Evolutionary conservation across 2,888 invertebrate species (phyloP).

Genomic region (Liposcelis brunnea): DNA sequence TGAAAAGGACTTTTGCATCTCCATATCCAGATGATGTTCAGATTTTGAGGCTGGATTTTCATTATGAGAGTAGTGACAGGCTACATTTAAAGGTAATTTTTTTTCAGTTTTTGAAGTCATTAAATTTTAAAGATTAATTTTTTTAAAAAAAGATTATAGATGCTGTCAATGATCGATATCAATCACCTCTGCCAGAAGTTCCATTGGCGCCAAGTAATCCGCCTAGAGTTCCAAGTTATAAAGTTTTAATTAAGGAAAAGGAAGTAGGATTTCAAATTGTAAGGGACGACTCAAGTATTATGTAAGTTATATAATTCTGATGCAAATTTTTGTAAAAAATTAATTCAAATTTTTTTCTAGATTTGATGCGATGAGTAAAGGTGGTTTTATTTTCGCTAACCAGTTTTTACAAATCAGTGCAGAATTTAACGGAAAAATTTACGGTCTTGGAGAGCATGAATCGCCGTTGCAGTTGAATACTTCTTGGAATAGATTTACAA

Average conservation of each 20-base stretch:
- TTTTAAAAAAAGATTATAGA: slow-evolving; percentile 27
- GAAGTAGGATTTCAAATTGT: slow-evolving; percentile 27
- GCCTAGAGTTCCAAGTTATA: not conserved
- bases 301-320: not conserved
- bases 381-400: slow-evolving; percentile 54
- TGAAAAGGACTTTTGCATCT: slow-evolving; percentile 35
- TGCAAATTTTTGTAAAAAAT: slow-evolving; percentile 7
- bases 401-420: slow-evolving; percentile 55
- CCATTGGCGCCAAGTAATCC: slow-evolving; percentile 22
- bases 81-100: slow-evolving; percentile 54
- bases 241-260: not conserved
- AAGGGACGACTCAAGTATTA: slow-evolving; percentile 15
- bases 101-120: slow-evolving; percentile 3
- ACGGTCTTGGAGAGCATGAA: slow-evolving; percentile 59
- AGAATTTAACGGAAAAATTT: slow-evolving; percentile 44
- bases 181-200: slow-evolving; percentile 48
- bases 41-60: slow-evolving; percentile 39
- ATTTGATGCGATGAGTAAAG: slow-evolving; percentile 46
- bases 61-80: slow-evolving; percentile 40
- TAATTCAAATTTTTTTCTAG: slow-evolving; percentile 26
- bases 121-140: slow-evolving; percentile 1
- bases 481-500: slow-evolving; percentile 47
- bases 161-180: slow-evolving; percentile 37
- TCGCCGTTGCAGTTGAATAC: slow-evolving; percentile 40
- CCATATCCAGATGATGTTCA: slow-evolving; percentile 48